Conservation (phyloP, 2,113 vertebrate genomes). For the Uria lomvia region DNA sequence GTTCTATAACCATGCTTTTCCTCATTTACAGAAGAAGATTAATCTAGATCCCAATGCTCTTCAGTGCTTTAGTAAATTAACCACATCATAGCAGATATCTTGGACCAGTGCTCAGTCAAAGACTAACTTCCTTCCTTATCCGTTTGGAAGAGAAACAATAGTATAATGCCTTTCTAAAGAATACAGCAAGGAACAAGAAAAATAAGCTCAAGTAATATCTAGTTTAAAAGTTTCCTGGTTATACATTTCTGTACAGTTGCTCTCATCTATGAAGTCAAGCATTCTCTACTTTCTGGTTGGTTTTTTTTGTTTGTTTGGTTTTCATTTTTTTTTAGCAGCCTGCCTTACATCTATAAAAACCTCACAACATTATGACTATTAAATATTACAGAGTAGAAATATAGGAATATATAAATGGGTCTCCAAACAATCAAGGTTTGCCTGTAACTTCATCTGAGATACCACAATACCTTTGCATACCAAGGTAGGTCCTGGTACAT, state of each 20-base stretch:
- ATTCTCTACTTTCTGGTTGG: background rate
- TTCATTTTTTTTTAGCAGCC: background rate
- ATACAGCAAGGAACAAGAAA: background rate
- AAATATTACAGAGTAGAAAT: background rate
- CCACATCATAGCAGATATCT: background rate
- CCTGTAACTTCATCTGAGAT: background rate
- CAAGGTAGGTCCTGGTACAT: accelerated
- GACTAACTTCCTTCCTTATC: background rate
- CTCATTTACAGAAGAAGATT: background rate
- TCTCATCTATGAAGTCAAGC: background rate
- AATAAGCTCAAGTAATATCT: background rate
- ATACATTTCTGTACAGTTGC: background rate
- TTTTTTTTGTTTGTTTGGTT: background rate
- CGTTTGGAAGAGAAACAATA: background rate
- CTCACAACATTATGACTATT: background rate
- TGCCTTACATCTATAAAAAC: background rate
- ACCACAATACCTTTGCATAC: background rate
- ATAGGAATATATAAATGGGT: background rate
- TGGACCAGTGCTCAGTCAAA: background rate
- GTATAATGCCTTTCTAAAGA: background rate
- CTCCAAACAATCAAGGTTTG: background rate
- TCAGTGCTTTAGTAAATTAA: background rate
- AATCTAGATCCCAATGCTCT: background rate
- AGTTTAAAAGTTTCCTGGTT: background rate
- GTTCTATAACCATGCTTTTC: background rate